Evolutionary conservation across 2,888 invertebrate genomes (phyloP).

Genomic region (Leptopilina syphax): DNA sequence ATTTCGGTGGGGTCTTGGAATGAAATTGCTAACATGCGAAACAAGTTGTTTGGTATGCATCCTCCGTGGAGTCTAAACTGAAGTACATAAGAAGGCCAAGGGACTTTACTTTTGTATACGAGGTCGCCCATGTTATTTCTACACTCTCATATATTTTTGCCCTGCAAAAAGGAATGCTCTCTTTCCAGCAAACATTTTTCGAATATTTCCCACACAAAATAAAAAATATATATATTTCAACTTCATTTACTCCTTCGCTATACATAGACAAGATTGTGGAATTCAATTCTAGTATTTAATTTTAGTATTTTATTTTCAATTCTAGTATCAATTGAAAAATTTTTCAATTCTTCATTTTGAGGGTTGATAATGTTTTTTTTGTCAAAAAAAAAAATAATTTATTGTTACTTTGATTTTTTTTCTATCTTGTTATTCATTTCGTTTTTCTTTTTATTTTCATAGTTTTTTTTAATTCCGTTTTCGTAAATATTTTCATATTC

Average conservation of each 20-base stretch:
- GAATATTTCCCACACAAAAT: constrained; percentile 1
- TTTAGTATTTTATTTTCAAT: too few relatives aligned
- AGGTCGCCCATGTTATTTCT: neutral
- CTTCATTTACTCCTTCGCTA: neutral
- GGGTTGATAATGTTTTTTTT: too few relatives aligned
- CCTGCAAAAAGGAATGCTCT: neutral
- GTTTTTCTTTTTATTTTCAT: too few relatives aligned
- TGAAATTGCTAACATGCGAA: constrained; percentile 66
- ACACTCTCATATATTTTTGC: neutral
- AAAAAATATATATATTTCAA: neutral
- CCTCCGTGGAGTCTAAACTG: constrained; percentile 60
- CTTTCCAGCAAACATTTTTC: neutral
- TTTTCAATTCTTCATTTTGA: too few relatives aligned
- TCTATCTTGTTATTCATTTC: too few relatives aligned
- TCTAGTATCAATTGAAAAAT: too few relatives aligned
- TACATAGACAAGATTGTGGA: too few relatives aligned
- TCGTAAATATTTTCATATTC: too few relatives aligned
- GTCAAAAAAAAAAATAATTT: too few relatives aligned
- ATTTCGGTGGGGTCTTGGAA: constrained; percentile 62
- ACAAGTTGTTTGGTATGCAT: constrained; percentile 66
- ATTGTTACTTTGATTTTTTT: too few relatives aligned
- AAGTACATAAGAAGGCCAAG: constrained; percentile 3
- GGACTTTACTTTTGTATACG: constrained; percentile 13
- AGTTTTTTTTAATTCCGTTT: too few relatives aligned
- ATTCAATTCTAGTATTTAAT: too few relatives aligned